phyloP scores from a whole-genome alignment of 2,113 vertebrate genomes.

The Dasyornis broadbenti region DNA sequence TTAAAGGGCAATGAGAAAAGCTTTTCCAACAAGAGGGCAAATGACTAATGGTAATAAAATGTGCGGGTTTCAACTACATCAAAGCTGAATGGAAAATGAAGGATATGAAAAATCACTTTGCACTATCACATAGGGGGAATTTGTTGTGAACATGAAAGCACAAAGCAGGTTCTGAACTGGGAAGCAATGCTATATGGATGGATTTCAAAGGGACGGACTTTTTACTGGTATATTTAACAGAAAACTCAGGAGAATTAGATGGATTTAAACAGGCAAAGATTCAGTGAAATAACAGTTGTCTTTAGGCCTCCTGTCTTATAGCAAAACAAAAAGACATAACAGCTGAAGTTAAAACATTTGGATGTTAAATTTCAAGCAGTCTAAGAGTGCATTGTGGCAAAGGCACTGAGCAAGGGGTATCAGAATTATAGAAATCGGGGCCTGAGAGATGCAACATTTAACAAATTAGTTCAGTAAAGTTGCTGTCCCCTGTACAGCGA shows the following conservation, averaged over 20 bases:
- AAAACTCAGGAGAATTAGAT: neutral
- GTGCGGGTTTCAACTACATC: neutral
- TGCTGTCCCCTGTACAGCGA: rapidly evolving
- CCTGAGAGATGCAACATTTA: neutral
- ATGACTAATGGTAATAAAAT: neutral
- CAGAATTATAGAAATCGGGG: neutral
- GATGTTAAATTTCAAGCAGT: neutral
- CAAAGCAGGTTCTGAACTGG: neutral
- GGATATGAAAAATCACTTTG: neutral
- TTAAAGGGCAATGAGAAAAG: neutral
- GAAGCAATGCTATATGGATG: neutral
- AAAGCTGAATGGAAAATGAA: neutral
- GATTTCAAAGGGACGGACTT: neutral
- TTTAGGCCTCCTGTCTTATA: neutral
- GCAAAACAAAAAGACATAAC: neutral
- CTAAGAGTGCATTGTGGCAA: neutral
- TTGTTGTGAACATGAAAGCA: neutral
- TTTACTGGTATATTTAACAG: neutral
- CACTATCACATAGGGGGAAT: neutral
- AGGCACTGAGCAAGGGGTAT: neutral
- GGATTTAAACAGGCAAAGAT: neutral
- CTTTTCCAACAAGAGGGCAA: neutral
- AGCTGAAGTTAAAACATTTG: neutral
- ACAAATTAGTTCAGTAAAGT: neutral
- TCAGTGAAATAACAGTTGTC: neutral